These are phyloP conservation scores for Apodemus agrarius DNA, from an alignment of 2,797 vertebrate species.

Conservation along the genomic window DNA sequence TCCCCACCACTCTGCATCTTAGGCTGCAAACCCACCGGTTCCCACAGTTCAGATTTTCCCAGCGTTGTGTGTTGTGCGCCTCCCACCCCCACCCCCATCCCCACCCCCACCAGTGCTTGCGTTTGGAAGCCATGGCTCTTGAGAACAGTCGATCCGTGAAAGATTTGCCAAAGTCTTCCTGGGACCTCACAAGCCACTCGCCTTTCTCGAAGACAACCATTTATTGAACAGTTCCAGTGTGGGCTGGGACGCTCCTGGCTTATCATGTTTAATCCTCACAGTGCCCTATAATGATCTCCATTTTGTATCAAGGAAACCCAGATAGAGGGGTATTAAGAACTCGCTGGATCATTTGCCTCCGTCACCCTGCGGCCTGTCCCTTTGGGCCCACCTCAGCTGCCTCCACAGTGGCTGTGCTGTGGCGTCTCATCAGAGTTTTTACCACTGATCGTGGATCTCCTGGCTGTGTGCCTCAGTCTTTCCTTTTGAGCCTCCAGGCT, in stretches of 20 bases:
- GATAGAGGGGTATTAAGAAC: constrained; percentile 20
- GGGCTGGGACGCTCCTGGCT: background rate
- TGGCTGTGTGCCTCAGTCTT: background rate
- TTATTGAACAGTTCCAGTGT: background rate
- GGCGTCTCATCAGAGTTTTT: background rate
- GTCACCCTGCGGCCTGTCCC: background rate
- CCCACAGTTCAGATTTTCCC: constrained; percentile 1
- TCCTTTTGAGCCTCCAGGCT: background rate
- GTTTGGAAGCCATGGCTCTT: background rate
- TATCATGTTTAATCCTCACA: background rate
- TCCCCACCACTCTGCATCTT: background rate
- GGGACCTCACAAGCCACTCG: background rate
- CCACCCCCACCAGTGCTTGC: background rate
- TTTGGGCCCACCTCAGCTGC: background rate
- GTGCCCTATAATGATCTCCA: background rate
- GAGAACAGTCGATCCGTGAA: background rate
- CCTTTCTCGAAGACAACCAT: background rate
- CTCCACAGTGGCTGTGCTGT: background rate
- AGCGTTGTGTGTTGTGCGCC: background rate
- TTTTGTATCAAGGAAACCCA: constrained; percentile 47
- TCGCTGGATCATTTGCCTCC: background rate
- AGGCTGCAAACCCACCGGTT: background rate
- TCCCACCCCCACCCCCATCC: no score
- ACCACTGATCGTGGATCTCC: background rate
- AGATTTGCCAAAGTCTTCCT: constrained; percentile 7